Evolutionary conservation across 2,113 vertebrate genomes (phyloP), one percentile per base, ranked within the genome.

Genomic region (Microcebus ravelobensis): DNA sequence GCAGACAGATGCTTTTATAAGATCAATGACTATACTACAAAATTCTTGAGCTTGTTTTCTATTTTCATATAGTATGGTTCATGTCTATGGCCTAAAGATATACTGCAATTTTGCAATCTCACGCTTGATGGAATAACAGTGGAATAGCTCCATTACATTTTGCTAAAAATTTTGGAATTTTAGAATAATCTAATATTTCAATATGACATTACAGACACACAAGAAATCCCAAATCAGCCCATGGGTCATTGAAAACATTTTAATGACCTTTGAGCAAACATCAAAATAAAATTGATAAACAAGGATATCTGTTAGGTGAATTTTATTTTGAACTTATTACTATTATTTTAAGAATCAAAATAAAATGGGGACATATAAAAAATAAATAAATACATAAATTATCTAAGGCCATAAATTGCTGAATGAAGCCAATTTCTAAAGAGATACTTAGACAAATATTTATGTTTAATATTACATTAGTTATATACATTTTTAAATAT

Each of bases 301-400:
- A 96, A 67, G n/a, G 36, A 89, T 95, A 94, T 87, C 67, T 13
- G 79, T 88, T 76, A 73, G 93, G 59, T 71, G 50, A 74, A 77
- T 90, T 97, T 97, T 91, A 77, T 90, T 96, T 97, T 83, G 48
- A 94, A 92, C 65, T 84, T 96, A 42, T 95, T 74, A 48, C 94
- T 74, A 82, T 84, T 92, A 65, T 93, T 85, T 96, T 88, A 83
- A 73, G 39, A 80, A 23, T 91, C 31, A 94, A 90, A 94, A 76
- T 80, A 36, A 91, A 90, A 87, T 63, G 10, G 13, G 86, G 50
- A 45, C 1, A 89, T 91, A 87, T 94, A 13, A 91, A 94, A 97
- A 96, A 94, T 73, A 89, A 94, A 52, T 80, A 55, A 85, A 86
- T 86, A 6, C 0, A 29, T 86, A 12, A 39, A n/a, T 80, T 8